These are phyloP conservation scores for Oscheius sp. DNA, from an alignment of 2,888 invertebrate species.

Conservation along the genomic window DNA sequence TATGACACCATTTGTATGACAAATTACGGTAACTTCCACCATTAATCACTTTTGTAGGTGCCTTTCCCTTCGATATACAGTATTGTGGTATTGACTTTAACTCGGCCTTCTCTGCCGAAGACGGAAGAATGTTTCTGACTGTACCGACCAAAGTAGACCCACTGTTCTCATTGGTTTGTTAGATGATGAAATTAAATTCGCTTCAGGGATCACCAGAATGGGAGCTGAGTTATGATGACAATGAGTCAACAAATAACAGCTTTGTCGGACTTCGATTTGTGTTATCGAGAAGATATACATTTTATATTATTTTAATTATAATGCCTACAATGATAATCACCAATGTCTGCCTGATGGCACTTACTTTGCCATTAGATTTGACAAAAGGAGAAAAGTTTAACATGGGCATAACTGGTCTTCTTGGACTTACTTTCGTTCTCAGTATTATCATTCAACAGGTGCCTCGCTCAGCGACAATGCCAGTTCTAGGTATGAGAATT, in stretches of 20 bases:
- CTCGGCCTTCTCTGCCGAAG: background rate
- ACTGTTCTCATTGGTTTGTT: background rate
- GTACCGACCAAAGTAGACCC: background rate
- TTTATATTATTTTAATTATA: background rate
- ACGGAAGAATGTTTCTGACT: background rate
- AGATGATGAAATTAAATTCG: background rate
- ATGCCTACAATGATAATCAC: background rate
- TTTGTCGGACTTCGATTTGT: background rate
- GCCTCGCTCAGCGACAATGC: constrained; percentile 2
- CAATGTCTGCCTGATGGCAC: background rate
- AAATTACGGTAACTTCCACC: background rate
- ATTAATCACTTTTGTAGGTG: background rate
- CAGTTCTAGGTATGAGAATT: background rate
- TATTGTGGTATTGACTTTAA: background rate
- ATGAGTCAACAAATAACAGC: too few species aligned
- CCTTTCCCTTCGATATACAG: constrained; percentile 8
- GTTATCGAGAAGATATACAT: background rate
- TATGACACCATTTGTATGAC: background rate
- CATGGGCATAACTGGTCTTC: background rate
- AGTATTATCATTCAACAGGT: background rate
- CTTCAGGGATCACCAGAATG: constrained; percentile 15
- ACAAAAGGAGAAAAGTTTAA: background rate
- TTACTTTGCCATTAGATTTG: constrained; percentile 6
- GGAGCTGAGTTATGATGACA: background rate
- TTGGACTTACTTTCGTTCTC: constrained; percentile 6